Percentiles rank a stretch among this genome's conserved stretches.
Evolutionary conservation across 2,113 vertebrate species (phyloP).

Genomic region (Macrotus californicus): DNA sequence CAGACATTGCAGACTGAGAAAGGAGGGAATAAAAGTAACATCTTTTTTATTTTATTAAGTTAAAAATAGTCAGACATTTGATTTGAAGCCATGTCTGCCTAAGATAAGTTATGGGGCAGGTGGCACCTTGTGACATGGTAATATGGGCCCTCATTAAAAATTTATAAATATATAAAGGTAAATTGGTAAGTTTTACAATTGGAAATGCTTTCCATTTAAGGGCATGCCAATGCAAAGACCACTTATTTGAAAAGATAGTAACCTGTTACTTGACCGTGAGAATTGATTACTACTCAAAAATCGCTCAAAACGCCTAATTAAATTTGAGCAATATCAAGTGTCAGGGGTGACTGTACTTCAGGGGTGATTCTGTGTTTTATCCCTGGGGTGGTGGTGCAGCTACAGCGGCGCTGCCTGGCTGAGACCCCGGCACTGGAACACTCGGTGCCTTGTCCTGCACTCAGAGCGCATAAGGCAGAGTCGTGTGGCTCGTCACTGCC

Average conservation of each 20-base stretch:
- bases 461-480: not conserved
- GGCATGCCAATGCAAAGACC: not conserved
- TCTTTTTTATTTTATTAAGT: not conserved
- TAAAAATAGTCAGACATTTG: slow-evolving; percentile 24
- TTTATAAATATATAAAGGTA: not conserved
- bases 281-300: slow-evolving; percentile 9
- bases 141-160: not conserved
- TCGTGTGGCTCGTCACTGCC: not conserved
- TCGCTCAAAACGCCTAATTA: not conserved
- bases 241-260: not conserved
- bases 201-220: not conserved
- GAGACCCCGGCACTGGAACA: no score
- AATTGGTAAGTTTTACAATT: not conserved
- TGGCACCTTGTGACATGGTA: not conserved
- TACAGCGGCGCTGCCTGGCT: not conserved
- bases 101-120: not conserved
- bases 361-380: not conserved
- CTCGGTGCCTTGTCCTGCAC: no score
- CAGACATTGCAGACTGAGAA: not conserved
- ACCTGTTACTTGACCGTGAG: not conserved
- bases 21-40: not conserved
- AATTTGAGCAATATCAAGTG: not conserved
- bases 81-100: not conserved
- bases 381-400: not conserved
- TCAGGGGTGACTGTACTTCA: not conserved